phyloP scores from a whole-genome alignment of 2,888 invertebrate genomes.

The Agonum fuliginosum region DNA sequence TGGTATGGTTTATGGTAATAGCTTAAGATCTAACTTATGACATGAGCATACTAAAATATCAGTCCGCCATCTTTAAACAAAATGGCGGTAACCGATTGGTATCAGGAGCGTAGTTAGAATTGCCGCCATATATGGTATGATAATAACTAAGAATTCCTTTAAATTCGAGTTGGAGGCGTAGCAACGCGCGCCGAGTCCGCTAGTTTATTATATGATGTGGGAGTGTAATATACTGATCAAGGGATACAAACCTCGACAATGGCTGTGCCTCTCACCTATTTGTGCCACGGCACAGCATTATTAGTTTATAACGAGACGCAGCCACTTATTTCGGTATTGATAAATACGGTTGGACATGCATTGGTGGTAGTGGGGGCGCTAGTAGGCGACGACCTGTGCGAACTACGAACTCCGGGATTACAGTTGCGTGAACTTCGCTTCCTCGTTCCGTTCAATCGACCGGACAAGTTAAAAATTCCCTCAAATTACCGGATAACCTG shows the following conservation, averaged over 20 bases:
- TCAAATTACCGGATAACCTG: slow-evolving; percentile 21
- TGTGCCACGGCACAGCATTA: slow-evolving; percentile 38
- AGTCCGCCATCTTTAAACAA: too few species aligned
- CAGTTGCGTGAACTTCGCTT: slow-evolving; percentile 41
- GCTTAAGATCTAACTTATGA: too few species aligned
- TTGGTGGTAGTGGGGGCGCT: slow-evolving; percentile 15
- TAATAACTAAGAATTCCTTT: too few species aligned
- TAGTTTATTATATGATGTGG: too few species aligned
- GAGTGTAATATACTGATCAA: too few species aligned
- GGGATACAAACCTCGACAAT: background rate
- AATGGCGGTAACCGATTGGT: too few species aligned
- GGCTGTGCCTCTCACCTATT: background rate
- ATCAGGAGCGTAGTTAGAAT: too few species aligned
- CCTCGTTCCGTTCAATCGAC: slow-evolving; percentile 41
- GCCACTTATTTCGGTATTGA: slow-evolving; percentile 57
- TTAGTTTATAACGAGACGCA: slow-evolving; percentile 60
- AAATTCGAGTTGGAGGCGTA: too few species aligned
- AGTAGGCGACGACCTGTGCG: background rate
- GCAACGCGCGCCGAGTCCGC: too few species aligned
- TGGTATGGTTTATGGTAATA: too few species aligned
- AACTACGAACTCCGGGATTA: slow-evolving; percentile 24
- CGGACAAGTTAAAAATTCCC: slow-evolving; percentile 35
- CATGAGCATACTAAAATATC: too few species aligned
- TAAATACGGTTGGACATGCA: slow-evolving; percentile 57
- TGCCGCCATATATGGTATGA: too few species aligned